phyloP scores from a whole-genome alignment of 2,113 vertebrate genomes.

The Caloenas nicobarica region DNA sequence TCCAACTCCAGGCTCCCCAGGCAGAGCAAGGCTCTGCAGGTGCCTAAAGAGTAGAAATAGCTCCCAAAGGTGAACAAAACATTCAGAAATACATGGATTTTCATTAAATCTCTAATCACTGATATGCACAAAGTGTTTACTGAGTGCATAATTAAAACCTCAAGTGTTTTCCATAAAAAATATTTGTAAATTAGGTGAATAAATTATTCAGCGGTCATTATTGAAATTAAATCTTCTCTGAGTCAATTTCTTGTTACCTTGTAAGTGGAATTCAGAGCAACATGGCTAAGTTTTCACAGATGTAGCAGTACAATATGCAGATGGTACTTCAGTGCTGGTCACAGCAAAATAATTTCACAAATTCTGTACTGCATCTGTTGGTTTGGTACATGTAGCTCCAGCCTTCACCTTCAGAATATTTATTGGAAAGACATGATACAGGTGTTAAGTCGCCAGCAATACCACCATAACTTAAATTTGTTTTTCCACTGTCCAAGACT shows the following conservation, averaged over 20 bases:
- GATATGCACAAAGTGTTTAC: neutral
- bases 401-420: neutral
- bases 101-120: neutral
- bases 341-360: neutral
- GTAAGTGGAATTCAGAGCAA: neutral
- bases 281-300: neutral
- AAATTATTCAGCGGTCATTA: slow-evolving; percentile 34
- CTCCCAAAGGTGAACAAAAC: neutral
- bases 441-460: neutral
- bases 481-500: neutral
- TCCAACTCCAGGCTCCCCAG: accelerated
- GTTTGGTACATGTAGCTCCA: accelerated
- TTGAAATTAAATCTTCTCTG: neutral
- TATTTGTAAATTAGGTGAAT: neutral
- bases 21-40: neutral
- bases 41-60: neutral
- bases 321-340: too few species aligned
- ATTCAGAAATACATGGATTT: neutral
- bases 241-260: neutral
- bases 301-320: accelerated
- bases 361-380: accelerated
- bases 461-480: neutral
- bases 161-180: neutral
- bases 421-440: neutral
- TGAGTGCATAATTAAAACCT: neutral